Base-by-base conservation (phyloP, 1,140 invertebrate species). In the Drosophila suzukii region DNA sequence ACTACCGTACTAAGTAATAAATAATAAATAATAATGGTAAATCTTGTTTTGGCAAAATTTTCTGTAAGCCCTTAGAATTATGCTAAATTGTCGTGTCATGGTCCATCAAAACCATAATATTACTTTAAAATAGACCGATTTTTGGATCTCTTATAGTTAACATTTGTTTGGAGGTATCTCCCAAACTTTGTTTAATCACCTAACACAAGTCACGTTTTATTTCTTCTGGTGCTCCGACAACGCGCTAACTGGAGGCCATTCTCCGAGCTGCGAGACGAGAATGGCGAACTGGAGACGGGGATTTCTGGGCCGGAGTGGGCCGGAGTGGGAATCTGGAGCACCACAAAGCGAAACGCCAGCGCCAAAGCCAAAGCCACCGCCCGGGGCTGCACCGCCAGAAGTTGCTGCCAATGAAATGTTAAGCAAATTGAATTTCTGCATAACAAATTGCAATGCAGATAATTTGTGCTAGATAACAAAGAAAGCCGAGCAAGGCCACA, bases 361-460 rank as follows among this genome's bases (percentile, higher is more conserved):
- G 43, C 34, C 67, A 68, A 68, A 56, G 43, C 41, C 67, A 70
- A 56, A 47, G 50, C 63, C 67, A 71, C 41, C 43, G 67, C 67
- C 51, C 36, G 51, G 43, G 78, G 68, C 78, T 55, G 57, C 39
- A 62, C 62, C 78, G 78, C 83, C 83, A 77, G 79, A 83, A 89
- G 79, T 79, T 70, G 65, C 66, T 71, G 62, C 83, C 85, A 88
- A 83, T 89, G 84, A 88, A 89, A 89, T 89, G 84, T 75, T 84
- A 80, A 68, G 68, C 68, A 88, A 88, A 88, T 88, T 89, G 67
- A 84, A 89, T 89, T 83, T 84, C 71, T 84, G 76, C 83, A 89
- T 89, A 79, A 78, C 80, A 84, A 89, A 77, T 78, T 86, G 78
- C 75, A 73, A 59, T 66, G 81, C 75, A 79, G 71, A 82, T 86